Evolutionary conservation across 2,888 invertebrate species (phyloP).

Genomic region (Lutraria lutraria): DNA sequence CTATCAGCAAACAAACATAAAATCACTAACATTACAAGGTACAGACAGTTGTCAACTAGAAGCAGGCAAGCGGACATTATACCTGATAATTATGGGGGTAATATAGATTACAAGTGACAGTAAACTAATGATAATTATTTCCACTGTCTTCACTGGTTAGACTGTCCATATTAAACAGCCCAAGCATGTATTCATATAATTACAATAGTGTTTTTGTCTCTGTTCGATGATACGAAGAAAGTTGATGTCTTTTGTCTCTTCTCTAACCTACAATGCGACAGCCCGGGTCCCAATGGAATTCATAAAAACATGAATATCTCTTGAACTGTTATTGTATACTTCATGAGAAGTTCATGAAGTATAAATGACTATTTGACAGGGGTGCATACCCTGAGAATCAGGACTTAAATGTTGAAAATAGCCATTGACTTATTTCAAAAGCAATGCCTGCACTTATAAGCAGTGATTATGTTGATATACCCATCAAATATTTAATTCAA

Average conservation of each 20-base stretch:
- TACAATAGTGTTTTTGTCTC: neutral
- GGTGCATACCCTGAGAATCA: neutral
- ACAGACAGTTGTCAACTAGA: neutral
- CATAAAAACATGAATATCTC: too few relatives aligned
- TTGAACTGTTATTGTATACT: too few relatives aligned
- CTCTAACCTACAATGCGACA: neutral
- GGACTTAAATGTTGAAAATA: neutral
- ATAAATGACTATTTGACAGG: too few relatives aligned
- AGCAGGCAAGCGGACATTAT: neutral
- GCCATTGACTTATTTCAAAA: slow-evolving; percentile 13
- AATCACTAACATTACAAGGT: slow-evolving; percentile 1
- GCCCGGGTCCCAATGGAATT: too few relatives aligned
- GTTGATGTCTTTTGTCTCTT: neutral
- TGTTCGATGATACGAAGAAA: neutral
- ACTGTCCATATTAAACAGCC: neutral
- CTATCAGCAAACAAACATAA: neutral
- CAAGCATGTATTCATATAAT: neutral
- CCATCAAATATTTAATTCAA: neutral
- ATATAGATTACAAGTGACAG: slow-evolving; percentile 11
- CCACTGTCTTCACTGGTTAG: neutral
- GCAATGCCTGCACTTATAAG: neutral
- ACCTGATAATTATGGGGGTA: slow-evolving; percentile 11
- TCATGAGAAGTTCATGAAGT: too few relatives aligned
- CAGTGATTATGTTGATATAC: neutral
- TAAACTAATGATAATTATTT: slow-evolving; percentile 12